Percentiles rank a stretch among this genome's conserved stretches.
These are phyloP conservation scores for Eupithecia insigniata DNA, from an alignment of 2,888 invertebrate genomes.

Conservation along the genomic window DNA sequence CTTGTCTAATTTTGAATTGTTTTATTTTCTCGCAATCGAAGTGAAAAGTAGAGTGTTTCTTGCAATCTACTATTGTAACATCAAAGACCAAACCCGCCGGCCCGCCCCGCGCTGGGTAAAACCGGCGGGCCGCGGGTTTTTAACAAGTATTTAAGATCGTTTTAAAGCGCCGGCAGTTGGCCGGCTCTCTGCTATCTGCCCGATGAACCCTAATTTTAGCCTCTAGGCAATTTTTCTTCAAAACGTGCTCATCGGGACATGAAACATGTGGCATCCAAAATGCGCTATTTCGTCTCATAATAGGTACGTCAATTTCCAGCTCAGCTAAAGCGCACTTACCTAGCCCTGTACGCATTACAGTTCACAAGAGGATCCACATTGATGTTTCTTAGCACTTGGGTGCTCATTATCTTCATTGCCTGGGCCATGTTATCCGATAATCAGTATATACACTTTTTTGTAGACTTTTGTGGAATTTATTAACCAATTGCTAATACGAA, in stretches of 20 bases:
- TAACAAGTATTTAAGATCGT: too few species aligned
- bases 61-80: too few species aligned
- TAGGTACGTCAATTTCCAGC: slow-evolving; percentile 69
- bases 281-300: slow-evolving; percentile 34
- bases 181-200: background rate
- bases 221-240: background rate
- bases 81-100: too few species aligned
- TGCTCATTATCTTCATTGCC: slow-evolving; percentile 65
- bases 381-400: slow-evolving; percentile 67
- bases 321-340: slow-evolving; percentile 61
- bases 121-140: too few species aligned
- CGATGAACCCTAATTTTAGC: background rate
- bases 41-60: too few species aligned
- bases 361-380: slow-evolving; percentile 62
- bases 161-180: too few species aligned
- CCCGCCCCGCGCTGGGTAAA: too few species aligned
- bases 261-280: background rate
- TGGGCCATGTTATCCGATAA: slow-evolving; percentile 61
- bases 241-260: background rate
- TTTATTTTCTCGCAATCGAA: too few species aligned
- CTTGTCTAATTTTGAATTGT: too few species aligned
- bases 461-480: background rate
- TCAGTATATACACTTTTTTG: background rate
- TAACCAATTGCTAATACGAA: background rate
- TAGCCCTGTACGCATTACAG: slow-evolving; percentile 61